Evolutionary conservation across 2,888 invertebrate species (phyloP), one percentile per base, ranked within the genome.

Genomic region (Trichacis sp.): DNA sequence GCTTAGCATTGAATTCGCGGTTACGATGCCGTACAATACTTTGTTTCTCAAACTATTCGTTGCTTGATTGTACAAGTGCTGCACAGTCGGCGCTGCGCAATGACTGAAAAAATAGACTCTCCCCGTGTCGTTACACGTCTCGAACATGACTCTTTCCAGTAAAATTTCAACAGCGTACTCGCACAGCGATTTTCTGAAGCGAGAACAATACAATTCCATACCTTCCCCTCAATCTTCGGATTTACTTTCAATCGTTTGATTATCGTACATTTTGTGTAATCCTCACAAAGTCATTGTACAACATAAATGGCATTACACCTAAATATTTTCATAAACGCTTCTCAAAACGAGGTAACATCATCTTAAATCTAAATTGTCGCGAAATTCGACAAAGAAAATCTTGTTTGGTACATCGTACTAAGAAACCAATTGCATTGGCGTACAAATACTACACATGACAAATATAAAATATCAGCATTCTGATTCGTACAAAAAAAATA

Each of bases 161-260:
- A 33, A 9, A 33, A 33, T 33, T 33, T n/a, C 14, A 36, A 36
- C 36, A 36, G 11, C 14, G 24, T 24, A 24, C 8, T 24, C 8
- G 8, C 24, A 8, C 24, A 8, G 24, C 24, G 24, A 24, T 12
- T 12, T 36, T 36, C 14, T n/a, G n/a, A n/a, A n/a, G n/a, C n/a
- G n/a, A n/a, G n/a, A n/a, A n/a, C n/a, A n/a, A n/a, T n/a, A n/a
- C n/a, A n/a, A n/a, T n/a, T n/a, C n/a, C n/a, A n/a, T n/a, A n/a
- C n/a, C n/a, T n/a, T n/a, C n/a, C n/a, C n/a, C n/a, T n/a, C n/a
- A n/a, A n/a, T n/a, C n/a, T n/a, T n/a, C n/a, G n/a, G n/a, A n/a
- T n/a, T n/a, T 5, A 40, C 40, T 40, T 40, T 40, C 40, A 17
- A 11, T 40, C 15, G 40, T 40, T 40, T 40, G 40, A 40, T 40